phyloP scores from a whole-genome alignment of 2,888 invertebrate species.

The Incurvaria masculella region DNA sequence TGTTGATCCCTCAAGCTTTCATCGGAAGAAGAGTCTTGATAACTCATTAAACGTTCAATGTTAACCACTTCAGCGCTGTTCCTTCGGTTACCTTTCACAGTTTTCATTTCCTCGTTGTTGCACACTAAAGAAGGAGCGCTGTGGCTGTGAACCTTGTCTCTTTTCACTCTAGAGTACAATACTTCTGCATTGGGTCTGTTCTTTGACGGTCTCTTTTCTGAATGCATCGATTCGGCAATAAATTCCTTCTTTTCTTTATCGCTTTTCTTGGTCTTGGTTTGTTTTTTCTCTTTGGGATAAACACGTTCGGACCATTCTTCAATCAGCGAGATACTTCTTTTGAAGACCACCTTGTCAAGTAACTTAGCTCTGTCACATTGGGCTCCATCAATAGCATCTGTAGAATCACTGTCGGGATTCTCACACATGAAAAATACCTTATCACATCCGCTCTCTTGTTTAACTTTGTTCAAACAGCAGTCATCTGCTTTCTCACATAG shows the following conservation, averaged over 20 bases:
- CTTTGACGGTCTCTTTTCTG: constrained; percentile 18
- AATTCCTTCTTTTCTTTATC: too few species aligned
- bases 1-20: constrained; percentile 35
- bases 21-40: constrained; percentile 47
- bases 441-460: constrained; percentile 47
- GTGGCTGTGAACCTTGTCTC: constrained; percentile 31
- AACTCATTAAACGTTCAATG: constrained; percentile 39
- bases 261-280: too few species aligned
- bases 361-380: constrained; percentile 15
- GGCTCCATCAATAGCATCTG: constrained; percentile 35
- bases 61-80: constrained; percentile 34
- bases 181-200: constrained; percentile 31
- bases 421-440: constrained; percentile 42
- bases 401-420: constrained; percentile 37
- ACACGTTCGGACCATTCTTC: constrained; percentile 42
- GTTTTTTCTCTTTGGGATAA: constrained; percentile 31
- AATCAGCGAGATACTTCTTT: constrained; percentile 41
- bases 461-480: constrained; percentile 47
- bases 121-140: constrained; percentile 35
- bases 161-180: constrained; percentile 18
- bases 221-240: too few species aligned
- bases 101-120: constrained; percentile 18
- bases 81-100: background rate
- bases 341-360: constrained; percentile 40
- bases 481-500: constrained; percentile 46